These are phyloP conservation scores for Mactromeris polynyma DNA, from an alignment of 2,888 invertebrate genomes.

Conservation along the genomic window DNA sequence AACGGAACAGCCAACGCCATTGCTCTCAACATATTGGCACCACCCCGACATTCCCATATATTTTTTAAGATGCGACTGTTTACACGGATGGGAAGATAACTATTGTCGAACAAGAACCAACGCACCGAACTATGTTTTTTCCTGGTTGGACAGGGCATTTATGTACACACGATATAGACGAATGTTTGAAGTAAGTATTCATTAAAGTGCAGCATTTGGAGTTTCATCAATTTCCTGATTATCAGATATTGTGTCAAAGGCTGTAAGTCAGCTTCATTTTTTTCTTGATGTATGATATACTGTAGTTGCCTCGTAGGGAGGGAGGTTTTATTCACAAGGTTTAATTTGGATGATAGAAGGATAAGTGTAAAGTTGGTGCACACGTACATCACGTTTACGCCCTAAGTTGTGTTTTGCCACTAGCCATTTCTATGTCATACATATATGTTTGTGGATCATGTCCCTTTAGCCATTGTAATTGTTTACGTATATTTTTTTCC, in stretches of 20 bases:
- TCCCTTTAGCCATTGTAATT: too few species aligned
- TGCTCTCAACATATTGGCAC: not conserved
- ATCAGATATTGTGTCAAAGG: not conserved
- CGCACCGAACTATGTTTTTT: not conserved
- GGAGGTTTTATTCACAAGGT: too few species aligned
- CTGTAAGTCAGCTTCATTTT: not conserved
- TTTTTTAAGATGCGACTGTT: constrained; percentile 3
- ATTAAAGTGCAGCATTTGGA: not conserved
- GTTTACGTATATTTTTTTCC: too few species aligned
- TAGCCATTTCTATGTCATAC: too few species aligned
- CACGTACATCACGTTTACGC: too few species aligned
- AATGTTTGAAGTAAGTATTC: not conserved
- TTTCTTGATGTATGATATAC: not conserved
- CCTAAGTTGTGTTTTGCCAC: too few species aligned
- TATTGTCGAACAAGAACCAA: not conserved
- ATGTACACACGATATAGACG: not conserved
- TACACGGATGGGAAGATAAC: not conserved
- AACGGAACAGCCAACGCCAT: too few species aligned
- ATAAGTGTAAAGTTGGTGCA: too few species aligned
- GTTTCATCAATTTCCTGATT: not conserved
- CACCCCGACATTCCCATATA: not conserved
- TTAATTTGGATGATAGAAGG: not conserved
- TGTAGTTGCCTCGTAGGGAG: not conserved
- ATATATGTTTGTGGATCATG: too few species aligned
- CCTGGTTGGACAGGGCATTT: not conserved